phyloP scores from a whole-genome alignment of 92 coral and sea anemone species.

The Porites divaricata region DNA sequence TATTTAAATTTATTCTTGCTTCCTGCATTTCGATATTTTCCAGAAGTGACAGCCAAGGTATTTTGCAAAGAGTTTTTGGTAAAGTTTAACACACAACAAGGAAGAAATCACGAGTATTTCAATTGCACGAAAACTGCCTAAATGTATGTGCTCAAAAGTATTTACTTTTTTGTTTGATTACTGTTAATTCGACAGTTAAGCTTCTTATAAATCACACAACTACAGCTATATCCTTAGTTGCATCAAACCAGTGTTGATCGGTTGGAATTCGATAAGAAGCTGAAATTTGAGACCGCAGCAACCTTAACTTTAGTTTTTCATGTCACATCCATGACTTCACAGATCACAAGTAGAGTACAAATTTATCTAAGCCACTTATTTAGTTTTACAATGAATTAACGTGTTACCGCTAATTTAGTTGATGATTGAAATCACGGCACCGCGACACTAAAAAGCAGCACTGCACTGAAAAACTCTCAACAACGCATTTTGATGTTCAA shows the following conservation, averaged over 20 bases:
- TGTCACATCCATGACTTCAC: not conserved
- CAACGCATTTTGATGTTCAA: not conserved
- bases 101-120: not conserved
- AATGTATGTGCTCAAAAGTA: not conserved
- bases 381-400: slow-evolving; percentile 22
- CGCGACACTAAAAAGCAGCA: not conserved
- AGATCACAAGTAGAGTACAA: not conserved
- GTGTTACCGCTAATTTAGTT: slow-evolving; percentile 20
- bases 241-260: not conserved
- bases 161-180: slow-evolving; percentile 6
- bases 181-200: not conserved
- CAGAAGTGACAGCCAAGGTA: too few species aligned
- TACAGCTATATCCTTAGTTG: not conserved
- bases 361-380: slow-evolving; percentile 1
- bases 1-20: not conserved
- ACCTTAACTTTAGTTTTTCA: not conserved
- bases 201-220: not conserved
- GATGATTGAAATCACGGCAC: slow-evolving; percentile 5
- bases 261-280: slow-evolving; percentile 11
- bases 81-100: not conserved
- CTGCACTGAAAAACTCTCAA: not conserved
- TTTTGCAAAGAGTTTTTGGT: not conserved
- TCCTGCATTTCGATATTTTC: not conserved
- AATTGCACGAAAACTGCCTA: not conserved
- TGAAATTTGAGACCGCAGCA: slow-evolving; percentile 17